These are phyloP conservation scores for Diorhabda sublineata DNA, from an alignment of 1,140 invertebrate genomes.

Conservation along the genomic window DNA sequence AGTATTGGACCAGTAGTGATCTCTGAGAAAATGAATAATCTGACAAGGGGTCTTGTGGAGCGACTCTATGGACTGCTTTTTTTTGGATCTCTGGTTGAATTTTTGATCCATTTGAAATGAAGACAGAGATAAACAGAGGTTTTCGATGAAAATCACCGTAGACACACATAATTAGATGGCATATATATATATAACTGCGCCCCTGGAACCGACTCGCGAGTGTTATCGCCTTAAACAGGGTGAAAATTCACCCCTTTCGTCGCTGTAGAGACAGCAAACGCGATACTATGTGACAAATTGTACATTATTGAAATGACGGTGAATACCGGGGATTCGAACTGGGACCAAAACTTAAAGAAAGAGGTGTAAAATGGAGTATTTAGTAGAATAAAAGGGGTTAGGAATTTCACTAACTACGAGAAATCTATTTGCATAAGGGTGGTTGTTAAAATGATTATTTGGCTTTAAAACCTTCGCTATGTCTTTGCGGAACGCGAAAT, in stretches of 20 bases:
- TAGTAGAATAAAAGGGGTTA: constrained; percentile 34
- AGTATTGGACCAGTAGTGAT: too few relatives aligned
- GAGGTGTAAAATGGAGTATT: constrained; percentile 37
- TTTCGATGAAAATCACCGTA: too few relatives aligned
- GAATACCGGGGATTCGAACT: constrained; percentile 26
- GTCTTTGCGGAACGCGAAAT: background rate
- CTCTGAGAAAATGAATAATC: too few relatives aligned
- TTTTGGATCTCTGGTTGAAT: too few relatives aligned
- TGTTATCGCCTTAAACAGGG: constrained; percentile 29
- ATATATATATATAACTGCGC: constrained; percentile 8
- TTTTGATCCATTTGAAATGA: too few relatives aligned
- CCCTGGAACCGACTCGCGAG: constrained; percentile 14
- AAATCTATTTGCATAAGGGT: constrained; percentile 28
- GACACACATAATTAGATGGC: too few relatives aligned
- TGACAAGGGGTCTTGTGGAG: too few relatives aligned
- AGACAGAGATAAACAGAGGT: too few relatives aligned
- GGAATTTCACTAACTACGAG: constrained; percentile 29
- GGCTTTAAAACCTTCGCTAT: constrained; percentile 4
- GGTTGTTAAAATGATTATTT: constrained; percentile 26
- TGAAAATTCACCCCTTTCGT: constrained; percentile 22
- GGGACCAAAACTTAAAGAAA: constrained; percentile 28
- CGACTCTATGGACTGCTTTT: too few relatives aligned
- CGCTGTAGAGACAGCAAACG: constrained; percentile 25
- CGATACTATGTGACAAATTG: constrained; percentile 47
- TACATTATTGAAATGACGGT: constrained; percentile 43